Evolutionary conservation across 2,888 invertebrate species (phyloP), one percentile per base, ranked within the genome.

Genomic region (Ptychoptera contaminata): DNA sequence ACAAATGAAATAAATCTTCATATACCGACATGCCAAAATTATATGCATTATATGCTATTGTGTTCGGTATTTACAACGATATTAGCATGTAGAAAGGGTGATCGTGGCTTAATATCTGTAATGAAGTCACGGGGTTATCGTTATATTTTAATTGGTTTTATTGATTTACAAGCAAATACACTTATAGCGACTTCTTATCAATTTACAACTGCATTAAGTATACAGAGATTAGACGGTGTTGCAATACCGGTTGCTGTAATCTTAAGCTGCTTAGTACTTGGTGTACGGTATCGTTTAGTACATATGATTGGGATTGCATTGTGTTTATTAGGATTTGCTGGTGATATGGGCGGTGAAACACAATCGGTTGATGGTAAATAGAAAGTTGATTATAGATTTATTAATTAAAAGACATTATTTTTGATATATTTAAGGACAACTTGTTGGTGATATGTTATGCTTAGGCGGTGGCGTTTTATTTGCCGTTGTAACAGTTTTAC

Each of bases 391-490:
- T n/a, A n/a, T n/a, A n/a, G n/a, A n/a, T n/a, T n/a, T n/a, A n/a
- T n/a, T n/a, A n/a, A n/a, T n/a, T n/a, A n/a, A n/a, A n/a, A n/a
- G n/a, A n/a, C n/a, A n/a, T n/a, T n/a, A n/a, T n/a, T n/a, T n/a
- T n/a, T n/a, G n/a, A n/a, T n/a, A n/a, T n/a, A 40, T 16, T 31
- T 76, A 77, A 62, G 82, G 84, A 61, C 80, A 80, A 53, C 66
- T 85, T 11, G 76, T 86, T 4, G 90, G 90, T 3, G 88, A 90
- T 59, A 76, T 87, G 74, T 67, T 88, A 16, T 83, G 84, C 56
- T 68, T 87, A 8, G 76, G 74, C 8, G 86, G 85, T 4, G 84
- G 86, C 1, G 71, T 82, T 1, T 67, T 87, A 6, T 86, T 82
- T 57, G 86, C 85, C 2, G 69, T 83, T 38, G 80, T 82, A 15